Percentiles rank a stretch among this genome's conserved stretches.
phyloP scores from a whole-genome alignment of 2,113 vertebrate species.

The Spermophilus dauricus region DNA sequence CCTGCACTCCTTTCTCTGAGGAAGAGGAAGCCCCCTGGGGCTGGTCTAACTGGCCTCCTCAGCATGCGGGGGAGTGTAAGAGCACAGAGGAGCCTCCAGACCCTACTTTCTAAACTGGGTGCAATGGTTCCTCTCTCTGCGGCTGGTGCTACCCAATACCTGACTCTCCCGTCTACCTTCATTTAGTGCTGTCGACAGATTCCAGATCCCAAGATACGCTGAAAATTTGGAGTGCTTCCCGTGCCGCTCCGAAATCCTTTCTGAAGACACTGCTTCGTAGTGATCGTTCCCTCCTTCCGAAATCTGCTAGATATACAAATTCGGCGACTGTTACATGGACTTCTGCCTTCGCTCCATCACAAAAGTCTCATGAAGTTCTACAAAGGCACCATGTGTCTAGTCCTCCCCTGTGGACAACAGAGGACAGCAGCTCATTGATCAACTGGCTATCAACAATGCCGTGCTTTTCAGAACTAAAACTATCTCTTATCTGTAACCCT shows the following conservation, averaged over 20 bases:
- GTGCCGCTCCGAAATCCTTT: neutral
- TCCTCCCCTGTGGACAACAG: neutral
- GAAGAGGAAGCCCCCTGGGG: neutral
- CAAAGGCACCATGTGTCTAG: neutral
- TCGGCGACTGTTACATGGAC: too few relatives aligned
- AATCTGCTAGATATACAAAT: too few relatives aligned
- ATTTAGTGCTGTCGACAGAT: neutral
- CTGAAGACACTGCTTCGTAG: neutral
- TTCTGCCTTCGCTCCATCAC: neutral
- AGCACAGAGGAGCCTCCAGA: neutral
- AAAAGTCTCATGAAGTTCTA: neutral
- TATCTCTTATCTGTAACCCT: neutral
- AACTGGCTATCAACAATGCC: neutral
- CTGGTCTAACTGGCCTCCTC: neutral
- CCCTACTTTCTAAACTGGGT: neutral
- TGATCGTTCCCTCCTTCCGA: neutral
- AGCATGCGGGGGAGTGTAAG: neutral
- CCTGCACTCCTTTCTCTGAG: neutral
- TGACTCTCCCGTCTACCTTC: neutral
- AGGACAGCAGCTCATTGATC: neutral
- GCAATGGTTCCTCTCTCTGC: neutral
- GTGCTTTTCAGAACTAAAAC: neutral
- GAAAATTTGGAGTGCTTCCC: rapidly evolving
- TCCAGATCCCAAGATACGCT: neutral
- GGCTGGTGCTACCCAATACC: rapidly evolving